A percentile compares a stretch with the other conserved stretches of the same genome.
phyloP scores from a whole-genome alignment of 2,113 vertebrate genomes.

The Spermophilus dauricus region DNA sequence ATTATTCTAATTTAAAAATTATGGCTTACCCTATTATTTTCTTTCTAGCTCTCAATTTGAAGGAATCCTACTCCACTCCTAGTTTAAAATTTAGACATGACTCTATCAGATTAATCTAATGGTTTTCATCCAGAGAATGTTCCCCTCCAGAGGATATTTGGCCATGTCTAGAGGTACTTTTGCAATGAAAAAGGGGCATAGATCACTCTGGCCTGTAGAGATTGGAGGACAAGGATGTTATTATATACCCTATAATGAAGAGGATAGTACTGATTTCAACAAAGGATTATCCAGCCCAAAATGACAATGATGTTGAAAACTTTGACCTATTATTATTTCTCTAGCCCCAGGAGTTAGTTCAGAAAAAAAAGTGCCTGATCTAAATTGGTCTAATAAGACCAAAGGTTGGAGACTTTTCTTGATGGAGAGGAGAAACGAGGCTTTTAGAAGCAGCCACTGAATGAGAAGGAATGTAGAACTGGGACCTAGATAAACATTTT shows the following conservation, averaged over 20 bases:
- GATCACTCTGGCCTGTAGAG: not conserved
- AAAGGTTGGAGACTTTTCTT: not conserved
- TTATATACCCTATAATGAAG: not conserved
- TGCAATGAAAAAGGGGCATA: not conserved
- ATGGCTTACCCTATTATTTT: not conserved
- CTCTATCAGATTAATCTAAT: not conserved
- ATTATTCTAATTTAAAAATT: not conserved
- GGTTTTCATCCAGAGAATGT: not conserved
- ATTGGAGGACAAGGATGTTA: not conserved
- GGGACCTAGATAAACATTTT: not conserved
- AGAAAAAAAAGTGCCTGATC: not conserved
- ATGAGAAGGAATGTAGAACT: not conserved
- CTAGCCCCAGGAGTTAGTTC: not conserved
- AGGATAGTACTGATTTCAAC: not conserved
- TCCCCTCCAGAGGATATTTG: not conserved
- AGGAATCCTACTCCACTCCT: fast-evolving
- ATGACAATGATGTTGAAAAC: not conserved
- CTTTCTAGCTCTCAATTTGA: not conserved
- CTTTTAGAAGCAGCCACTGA: not conserved
- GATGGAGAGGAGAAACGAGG: not conserved
- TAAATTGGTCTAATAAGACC: not conserved
- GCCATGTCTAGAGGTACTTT: not conserved
- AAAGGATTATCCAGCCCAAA: not conserved
- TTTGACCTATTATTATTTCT: not conserved
- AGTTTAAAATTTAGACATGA: not conserved